These are phyloP conservation scores for Mesembrinibis cayennensis DNA, from an alignment of 2,113 vertebrate species.

Conservation along the genomic window DNA sequence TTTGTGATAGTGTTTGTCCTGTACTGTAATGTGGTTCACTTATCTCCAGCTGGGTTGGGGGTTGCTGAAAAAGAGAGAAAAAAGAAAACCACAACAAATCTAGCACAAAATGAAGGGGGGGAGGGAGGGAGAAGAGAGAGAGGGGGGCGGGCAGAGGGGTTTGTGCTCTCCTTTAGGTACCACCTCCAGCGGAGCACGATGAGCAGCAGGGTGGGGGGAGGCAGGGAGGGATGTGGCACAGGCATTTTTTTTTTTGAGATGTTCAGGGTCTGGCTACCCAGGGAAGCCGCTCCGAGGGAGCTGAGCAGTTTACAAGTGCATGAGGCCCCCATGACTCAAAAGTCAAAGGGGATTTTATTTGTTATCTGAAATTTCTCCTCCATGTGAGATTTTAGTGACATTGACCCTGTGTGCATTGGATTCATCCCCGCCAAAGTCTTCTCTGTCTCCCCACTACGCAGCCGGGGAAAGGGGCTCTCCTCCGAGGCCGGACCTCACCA, in stretches of 20 bases:
- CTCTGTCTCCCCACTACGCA: not conserved
- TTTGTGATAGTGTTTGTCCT: not conserved
- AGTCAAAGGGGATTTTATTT: not conserved
- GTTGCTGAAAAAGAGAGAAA: not conserved
- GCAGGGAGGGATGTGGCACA: not conserved
- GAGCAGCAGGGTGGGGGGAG: not conserved
- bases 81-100: not conserved
- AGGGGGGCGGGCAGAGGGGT: not conserved
- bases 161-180: not conserved
- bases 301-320: not conserved
- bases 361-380: not conserved
- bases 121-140: too few relatives aligned
- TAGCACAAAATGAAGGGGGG: not conserved
- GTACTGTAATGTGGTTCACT: slow-evolving; percentile 47
- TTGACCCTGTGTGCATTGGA: not conserved
- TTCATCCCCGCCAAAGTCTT: not conserved
- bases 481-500: accelerated
- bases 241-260: not conserved
- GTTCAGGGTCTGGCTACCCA: not conserved
- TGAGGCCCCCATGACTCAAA: accelerated
- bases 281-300: not conserved
- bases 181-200: not conserved
- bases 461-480: not conserved
- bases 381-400: not conserved
- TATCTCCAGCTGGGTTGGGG: slow-evolving; percentile 68